A percentile compares a stretch with the other conserved stretches of the same genome.
phyloP scores from a whole-genome alignment of 2,888 invertebrate species.

The Andricus curvator region DNA sequence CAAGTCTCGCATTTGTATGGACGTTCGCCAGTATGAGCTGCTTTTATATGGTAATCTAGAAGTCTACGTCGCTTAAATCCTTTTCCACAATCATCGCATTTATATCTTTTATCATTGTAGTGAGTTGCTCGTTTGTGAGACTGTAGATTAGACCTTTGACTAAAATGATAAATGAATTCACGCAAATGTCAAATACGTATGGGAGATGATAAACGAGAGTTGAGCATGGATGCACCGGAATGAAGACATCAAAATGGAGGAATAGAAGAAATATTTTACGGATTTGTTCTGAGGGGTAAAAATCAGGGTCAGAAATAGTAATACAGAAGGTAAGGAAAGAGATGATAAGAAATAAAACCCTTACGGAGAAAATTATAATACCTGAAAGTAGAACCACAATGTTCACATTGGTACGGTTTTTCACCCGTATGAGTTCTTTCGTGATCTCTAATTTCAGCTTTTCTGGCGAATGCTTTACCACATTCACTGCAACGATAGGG shows the following conservation, averaged over 20 bases:
- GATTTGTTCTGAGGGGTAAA: no score
- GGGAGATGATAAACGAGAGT: no score
- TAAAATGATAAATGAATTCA: slow-evolving; percentile 63
- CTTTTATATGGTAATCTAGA: slow-evolving; percentile 89
- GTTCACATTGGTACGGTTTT: slow-evolving; percentile 88
- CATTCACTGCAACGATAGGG: slow-evolving; percentile 86
- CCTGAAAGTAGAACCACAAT: slow-evolving; percentile 87
- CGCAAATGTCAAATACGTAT: no score
- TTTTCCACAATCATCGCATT: slow-evolving; percentile 86
- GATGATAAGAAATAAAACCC: background rate
- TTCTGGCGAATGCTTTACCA: slow-evolving; percentile 87
- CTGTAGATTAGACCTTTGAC: slow-evolving; percentile 90
- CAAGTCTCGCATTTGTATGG: slow-evolving; percentile 87
- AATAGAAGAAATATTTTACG: no score
- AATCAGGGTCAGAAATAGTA: no score
- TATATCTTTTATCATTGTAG: slow-evolving; percentile 86
- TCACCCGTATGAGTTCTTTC: slow-evolving; percentile 90
- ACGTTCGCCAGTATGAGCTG: slow-evolving; percentile 89
- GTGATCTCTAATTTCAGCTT: slow-evolving; percentile 90
- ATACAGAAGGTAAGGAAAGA: no score
- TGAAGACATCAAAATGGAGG: no score
- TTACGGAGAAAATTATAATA: slow-evolving; percentile 49
- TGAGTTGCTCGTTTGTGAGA: slow-evolving; percentile 90
- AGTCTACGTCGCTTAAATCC: slow-evolving; percentile 85
- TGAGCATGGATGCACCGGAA: no score